Conservation (phyloP, 1,140 invertebrate species). For the Ruditapes philippinarum region DNA sequence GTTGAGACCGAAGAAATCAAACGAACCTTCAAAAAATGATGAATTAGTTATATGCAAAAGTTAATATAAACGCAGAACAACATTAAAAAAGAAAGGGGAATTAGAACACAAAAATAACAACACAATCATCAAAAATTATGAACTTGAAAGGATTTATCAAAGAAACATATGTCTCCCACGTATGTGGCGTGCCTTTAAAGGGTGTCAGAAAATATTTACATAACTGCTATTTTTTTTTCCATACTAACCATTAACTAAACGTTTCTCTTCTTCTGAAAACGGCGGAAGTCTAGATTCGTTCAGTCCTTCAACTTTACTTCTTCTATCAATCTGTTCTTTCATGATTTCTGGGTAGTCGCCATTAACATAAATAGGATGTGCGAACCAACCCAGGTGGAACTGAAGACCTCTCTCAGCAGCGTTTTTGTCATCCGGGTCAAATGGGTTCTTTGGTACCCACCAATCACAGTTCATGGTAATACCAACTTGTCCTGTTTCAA, state of each 20-base stretch:
- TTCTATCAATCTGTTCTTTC: conserved; percentile 72
- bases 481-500: conserved; percentile 64
- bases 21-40: conserved; percentile 75
- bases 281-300: conserved; percentile 73
- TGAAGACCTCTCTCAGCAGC: conserved; percentile 72
- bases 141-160: no score
- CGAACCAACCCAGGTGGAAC: conserved; percentile 83
- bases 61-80: no score
- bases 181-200: no score
- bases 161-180: no score
- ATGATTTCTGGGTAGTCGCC: conserved; percentile 85
- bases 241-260: conserved; percentile 2
- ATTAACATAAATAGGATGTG: conserved; percentile 83
- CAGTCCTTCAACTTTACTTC: conserved; percentile 69
- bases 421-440: conserved; percentile 60
- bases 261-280: conserved; percentile 48
- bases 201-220: no score
- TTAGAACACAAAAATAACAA: no score
- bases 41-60: no score
- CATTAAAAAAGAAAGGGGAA: no score
- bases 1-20: conserved; percentile 83
- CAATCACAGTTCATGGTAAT: conserved; percentile 72
- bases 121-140: no score
- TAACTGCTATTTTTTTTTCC: no score
- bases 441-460: conserved; percentile 68